Evolutionary conservation across 1,140 invertebrate species (phyloP).

Genomic region (Brachystomella parvula): DNA sequence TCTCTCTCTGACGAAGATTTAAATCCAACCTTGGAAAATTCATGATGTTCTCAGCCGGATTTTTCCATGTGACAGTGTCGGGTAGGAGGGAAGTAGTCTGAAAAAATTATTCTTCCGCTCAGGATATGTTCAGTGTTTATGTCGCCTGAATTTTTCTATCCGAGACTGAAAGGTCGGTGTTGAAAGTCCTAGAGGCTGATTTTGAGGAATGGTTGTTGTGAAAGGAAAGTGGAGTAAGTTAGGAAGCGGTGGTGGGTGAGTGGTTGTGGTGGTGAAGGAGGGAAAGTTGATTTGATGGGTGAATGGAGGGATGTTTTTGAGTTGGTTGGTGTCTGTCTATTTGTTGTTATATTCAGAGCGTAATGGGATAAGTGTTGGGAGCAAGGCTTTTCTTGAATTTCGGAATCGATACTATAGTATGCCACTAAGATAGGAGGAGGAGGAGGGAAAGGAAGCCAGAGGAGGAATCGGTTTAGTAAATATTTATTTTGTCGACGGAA

Average conservation of each 20-base stretch:
- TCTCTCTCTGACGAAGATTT: too few species aligned
- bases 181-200: too few species aligned
- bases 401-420: conserved; percentile 24
- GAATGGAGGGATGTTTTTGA: neutral
- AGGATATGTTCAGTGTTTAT: too few species aligned
- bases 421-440: neutral
- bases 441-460: neutral
- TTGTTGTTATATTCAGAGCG: neutral
- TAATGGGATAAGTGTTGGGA: conserved; percentile 2
- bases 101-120: too few species aligned
- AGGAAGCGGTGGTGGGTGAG: neutral
- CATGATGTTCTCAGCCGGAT: too few species aligned
- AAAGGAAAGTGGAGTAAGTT: neutral
- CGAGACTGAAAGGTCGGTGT: too few species aligned
- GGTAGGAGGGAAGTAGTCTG: too few species aligned
- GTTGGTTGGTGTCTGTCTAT: conserved; percentile 2
- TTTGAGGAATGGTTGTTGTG: neutral
- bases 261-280: neutral
- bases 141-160: neutral
- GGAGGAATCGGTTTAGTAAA: conserved; percentile 35
- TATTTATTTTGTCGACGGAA: conserved; percentile 35
- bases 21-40: too few species aligned
- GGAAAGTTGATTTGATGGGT: conserved; percentile 8
- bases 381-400: conserved; percentile 5
- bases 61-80: too few species aligned